Base-by-base conservation (phyloP, 2,888 invertebrate species). In the Pilophorus perplexus region DNA sequence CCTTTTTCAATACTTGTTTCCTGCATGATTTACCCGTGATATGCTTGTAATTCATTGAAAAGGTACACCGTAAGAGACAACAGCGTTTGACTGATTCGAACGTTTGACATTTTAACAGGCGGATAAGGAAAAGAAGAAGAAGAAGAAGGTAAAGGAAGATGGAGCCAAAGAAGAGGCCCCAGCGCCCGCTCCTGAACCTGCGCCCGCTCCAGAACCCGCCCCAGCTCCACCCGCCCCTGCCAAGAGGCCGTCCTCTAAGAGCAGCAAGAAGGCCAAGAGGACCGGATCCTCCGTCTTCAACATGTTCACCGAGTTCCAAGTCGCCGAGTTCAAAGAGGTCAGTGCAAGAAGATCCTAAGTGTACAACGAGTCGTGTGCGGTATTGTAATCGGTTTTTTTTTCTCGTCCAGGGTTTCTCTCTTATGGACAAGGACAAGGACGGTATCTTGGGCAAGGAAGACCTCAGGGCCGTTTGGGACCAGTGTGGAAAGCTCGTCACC, bases 351-450 rank as follows among this genome's bases (percentile, higher is more conserved):
- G 16, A 4, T 18, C 2, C n/a, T 16, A 40, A 40, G 40, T 33
- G 33, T 33, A 33, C 33, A 33, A 33, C 33, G 12, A 33, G 12
- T 12, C 6, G 33, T 33, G 20, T 20, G 18, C 8, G 16, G 18
- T 6, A 33, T 33, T 33, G 6, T 33, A 33, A 33, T 33, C 33
- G 33, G 6, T 33, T 33, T 46, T 62, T 42, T 65, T 42, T 23
- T 23, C 5, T 42, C 33, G 14, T 44, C 20, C 68, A 92, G 89
- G 94, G 90, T 77, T 94, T 94, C 89, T 88, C 89, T 81, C 87
- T 94, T 75, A 94, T 94, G 89, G 94, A 94, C 84, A 87, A 89
- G 80, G 93, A 94, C 84, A 94, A 94, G 81, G 94, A 94, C 78
- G 91, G 91, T 74, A 85, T 91, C 80, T 79, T 82, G 74, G 82